Conservation (phyloP, 1,140 invertebrate species). For the Trissolcus basalis region DNA sequence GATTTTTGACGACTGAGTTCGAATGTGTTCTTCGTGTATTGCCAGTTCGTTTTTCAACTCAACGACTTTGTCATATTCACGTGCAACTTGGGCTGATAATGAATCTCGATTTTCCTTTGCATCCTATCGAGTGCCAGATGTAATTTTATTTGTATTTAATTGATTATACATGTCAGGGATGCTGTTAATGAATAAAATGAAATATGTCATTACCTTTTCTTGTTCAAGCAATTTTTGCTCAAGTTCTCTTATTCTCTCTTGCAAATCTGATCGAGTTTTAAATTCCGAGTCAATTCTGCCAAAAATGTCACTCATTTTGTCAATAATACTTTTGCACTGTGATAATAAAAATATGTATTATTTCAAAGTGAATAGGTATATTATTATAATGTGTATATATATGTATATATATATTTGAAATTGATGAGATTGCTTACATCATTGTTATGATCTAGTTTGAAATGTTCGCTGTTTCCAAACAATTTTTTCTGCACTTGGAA, state of each 20-base stretch:
- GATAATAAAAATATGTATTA: conserved; percentile 10
- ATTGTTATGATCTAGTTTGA: conserved; percentile 34
- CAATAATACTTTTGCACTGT: conserved; percentile 20
- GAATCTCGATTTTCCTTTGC: conserved; percentile 29
- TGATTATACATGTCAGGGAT: too few species aligned
- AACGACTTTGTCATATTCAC: conserved; percentile 16
- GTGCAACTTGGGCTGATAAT: conserved; percentile 16
- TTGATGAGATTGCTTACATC: conserved; percentile 15
- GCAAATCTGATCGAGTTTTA: conserved; percentile 45
- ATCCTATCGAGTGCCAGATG: too few species aligned
- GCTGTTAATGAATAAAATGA: too few species aligned
- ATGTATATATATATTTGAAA: too few species aligned
- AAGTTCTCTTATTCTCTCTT: conserved; percentile 63
- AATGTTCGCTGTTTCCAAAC: conserved; percentile 7
- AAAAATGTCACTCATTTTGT: conserved; percentile 60
- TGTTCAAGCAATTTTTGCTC: conserved; percentile 56
- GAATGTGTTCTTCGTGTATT: conserved; percentile 10
- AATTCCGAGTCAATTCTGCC: conserved; percentile 55
- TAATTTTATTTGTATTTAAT: too few species aligned
- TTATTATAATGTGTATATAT: too few species aligned
- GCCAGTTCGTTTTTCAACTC: conserved; percentile 11
- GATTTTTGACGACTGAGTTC: not conserved
- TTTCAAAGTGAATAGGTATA: too few species aligned
- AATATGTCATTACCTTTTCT: conserved; percentile 52
- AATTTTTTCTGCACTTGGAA: conserved; percentile 34